phyloP scores from a whole-genome alignment of 2,797 vertebrate species.

The Alfaro cultratus region DNA sequence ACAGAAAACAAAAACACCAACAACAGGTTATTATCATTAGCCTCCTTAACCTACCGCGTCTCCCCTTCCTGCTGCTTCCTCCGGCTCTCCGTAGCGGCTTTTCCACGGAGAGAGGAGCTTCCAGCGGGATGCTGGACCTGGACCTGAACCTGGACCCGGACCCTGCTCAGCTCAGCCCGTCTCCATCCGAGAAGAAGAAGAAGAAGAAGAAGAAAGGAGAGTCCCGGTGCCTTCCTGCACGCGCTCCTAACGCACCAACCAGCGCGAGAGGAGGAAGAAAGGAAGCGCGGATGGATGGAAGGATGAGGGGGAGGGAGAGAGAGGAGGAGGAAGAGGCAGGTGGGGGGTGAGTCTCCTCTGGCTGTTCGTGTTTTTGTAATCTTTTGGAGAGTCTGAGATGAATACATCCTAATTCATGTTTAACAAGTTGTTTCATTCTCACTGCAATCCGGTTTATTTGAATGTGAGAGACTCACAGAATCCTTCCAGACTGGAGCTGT shows the following conservation, averaged over 20 bases:
- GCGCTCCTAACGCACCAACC: conserved; percentile 58
- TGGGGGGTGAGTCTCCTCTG: conserved; percentile 30
- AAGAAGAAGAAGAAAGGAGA: conserved; percentile 37
- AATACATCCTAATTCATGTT: conserved; percentile 18
- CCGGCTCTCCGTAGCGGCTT: conserved; percentile 5
- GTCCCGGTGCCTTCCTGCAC: conserved; percentile 39
- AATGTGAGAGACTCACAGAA: background rate
- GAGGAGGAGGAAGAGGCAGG: background rate
- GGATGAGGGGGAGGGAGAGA: background rate
- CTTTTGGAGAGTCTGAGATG: conserved; percentile 14
- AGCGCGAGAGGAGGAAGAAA: conserved; percentile 31
- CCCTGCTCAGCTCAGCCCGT: conserved; percentile 41
- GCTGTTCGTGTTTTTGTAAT: conserved; percentile 47
- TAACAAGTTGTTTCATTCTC: conserved; percentile 15
- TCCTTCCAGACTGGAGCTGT: background rate
- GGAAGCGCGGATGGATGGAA: background rate
- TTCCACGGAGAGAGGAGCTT: background rate
- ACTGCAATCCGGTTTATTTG: background rate
- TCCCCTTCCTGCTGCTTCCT: background rate
- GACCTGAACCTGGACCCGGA: conserved; percentile 15
- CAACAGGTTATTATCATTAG: conserved; percentile 73
- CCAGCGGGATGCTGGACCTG: conserved; percentile 16
- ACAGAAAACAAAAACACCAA: conserved; percentile 42
- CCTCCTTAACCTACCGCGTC: conserved; percentile 42
- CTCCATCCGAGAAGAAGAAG: conserved; percentile 49